These are phyloP conservation scores for Atrichornis clamosus DNA, from an alignment of 2,113 vertebrate genomes.

Conservation along the genomic window DNA sequence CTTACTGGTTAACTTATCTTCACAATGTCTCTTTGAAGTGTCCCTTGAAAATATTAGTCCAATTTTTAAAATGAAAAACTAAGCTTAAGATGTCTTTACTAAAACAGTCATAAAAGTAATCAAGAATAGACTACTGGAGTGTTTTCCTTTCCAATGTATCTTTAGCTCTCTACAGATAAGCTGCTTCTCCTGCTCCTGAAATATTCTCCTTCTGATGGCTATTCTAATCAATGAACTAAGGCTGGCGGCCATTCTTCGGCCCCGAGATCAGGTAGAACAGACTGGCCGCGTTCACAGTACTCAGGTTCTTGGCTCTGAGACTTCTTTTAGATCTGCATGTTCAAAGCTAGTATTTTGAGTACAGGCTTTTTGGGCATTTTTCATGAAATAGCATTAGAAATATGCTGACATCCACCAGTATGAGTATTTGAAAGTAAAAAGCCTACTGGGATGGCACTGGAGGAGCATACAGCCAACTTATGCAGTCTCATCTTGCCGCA, in stretches of 20 bases:
- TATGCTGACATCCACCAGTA: no score
- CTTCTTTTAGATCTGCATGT: neutral
- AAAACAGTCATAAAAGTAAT: neutral
- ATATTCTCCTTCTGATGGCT: neutral
- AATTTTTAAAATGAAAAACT: neutral
- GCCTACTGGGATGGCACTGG: neutral
- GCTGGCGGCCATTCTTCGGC: neutral
- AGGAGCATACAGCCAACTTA: neutral
- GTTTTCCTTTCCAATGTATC: neutral
- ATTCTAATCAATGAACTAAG: neutral
- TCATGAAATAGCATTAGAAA: neutral
- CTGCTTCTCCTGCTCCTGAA: neutral
- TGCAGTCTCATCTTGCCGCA: neutral
- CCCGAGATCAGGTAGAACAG: neutral
- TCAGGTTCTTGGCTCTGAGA: neutral
- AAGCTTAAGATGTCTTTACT: neutral
- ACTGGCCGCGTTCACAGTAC: neutral
- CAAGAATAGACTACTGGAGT: neutral
- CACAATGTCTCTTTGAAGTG: neutral
- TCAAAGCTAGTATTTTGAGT: neutral
- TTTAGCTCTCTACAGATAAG: neutral
- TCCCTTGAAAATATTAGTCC: neutral
- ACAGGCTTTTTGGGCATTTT: accelerated
- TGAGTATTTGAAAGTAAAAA: neutral
- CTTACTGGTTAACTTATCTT: neutral